A percentile compares a stretch with the other conserved stretches of the same genome.
phyloP scores from a whole-genome alignment of 2,113 vertebrate species.

The Narcine bancroftii region DNA sequence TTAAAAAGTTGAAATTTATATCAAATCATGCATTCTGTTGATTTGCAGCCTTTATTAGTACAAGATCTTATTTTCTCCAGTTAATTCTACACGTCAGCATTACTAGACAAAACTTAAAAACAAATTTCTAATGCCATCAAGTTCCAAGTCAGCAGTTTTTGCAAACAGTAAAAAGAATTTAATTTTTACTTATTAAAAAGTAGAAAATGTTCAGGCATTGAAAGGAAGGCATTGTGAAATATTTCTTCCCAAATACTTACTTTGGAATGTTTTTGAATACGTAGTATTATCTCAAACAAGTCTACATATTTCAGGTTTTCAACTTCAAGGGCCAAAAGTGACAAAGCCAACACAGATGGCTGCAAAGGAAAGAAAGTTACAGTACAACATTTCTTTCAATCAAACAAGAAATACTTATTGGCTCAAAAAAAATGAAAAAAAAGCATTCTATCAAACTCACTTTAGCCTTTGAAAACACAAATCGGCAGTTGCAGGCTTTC shows the following conservation, averaged over 20 bases:
- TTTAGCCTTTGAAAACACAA: conserved; percentile 93
- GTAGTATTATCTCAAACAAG: conserved; percentile 72
- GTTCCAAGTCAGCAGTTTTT: not conserved
- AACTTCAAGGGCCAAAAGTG: conserved; percentile 82
- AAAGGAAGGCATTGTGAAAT: not conserved
- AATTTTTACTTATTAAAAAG: not conserved
- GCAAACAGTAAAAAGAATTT: not conserved
- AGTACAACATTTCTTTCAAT: not conserved
- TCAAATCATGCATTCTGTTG: no score
- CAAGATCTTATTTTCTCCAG: no score
- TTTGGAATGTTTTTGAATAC: conserved; percentile 84
- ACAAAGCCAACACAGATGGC: conserved; percentile 89
- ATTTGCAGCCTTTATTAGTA: no score
- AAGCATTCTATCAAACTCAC: conserved; percentile 54
- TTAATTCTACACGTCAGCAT: no score
- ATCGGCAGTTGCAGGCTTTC: conserved; percentile 87
- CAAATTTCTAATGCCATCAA: no score
- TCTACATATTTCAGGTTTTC: conserved; percentile 74
- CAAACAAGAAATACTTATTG: not conserved
- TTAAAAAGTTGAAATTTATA: not conserved
- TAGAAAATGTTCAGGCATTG: not conserved
- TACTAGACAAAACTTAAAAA: no score
- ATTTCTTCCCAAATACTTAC: conserved; percentile 49
- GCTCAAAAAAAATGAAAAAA: not conserved
- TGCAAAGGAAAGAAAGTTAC: conserved; percentile 46